Evolutionary conservation across 2,888 invertebrate genomes (phyloP), one percentile per base, ranked within the genome.

Genomic region (Dicyrtoma fusca): DNA sequence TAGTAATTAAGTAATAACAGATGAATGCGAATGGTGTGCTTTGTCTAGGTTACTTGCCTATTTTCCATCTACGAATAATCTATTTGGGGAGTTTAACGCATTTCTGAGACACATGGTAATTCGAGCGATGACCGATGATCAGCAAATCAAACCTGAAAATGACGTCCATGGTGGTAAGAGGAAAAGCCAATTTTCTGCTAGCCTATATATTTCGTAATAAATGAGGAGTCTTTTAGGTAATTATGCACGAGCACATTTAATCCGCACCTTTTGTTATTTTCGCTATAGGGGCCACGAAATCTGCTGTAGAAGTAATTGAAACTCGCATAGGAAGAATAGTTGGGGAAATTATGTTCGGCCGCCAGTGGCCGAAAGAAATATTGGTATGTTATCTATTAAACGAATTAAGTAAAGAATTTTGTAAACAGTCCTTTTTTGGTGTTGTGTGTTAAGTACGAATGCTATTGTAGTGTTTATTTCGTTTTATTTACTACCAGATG

Each of bases 291-390:
- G 4, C 49, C 19, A 19, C 11, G 11, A n/a, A 49, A 19, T 49
- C 49, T 17, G 49, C 49, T 49, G 49, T 49, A n/a, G n/a, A n/a
- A 49, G 49, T 49, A 19, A 59, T 59, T 59, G 59, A 59, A 34
- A 25, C 14, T 26, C 26, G 25, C 26, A 8, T 59, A 14, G 10
- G 11, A 59, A 25, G 25, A 11, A 26, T 59, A 13, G 3, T 59
- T 25, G 25, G 11, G 25, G 59, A 13, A 2, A 23, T 59, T 26
- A 59, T 59, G 59, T 25, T 59, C 4, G 14, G 59, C 8, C 5
- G 14, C 1, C 3, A 11, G 3, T 65, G 65, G 65, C 65, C 65
- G 5, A 14, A 13, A 13, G 23, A 19, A 10, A 65, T 49, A n/a
- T 19, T 47, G 51, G 65, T 65, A 65, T n/a, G n/a, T n/a, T n/a